These are phyloP conservation scores for Enteromius viviparus DNA, from an alignment of 2,797 vertebrate species.

Conservation along the genomic window DNA sequence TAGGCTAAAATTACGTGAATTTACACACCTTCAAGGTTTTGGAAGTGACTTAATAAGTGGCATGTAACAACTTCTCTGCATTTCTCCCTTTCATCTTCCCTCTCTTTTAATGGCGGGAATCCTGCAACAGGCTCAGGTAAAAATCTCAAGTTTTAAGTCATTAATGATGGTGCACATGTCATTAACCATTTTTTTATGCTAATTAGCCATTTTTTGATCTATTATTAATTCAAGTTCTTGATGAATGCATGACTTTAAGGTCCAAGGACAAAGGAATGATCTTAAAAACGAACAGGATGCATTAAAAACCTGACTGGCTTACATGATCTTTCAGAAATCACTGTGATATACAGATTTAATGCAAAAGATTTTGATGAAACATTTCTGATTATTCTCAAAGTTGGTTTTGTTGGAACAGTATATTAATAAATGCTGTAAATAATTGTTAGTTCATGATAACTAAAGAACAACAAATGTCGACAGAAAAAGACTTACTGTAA, in stretches of 20 bases:
- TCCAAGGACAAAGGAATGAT: not conserved
- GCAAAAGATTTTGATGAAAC: not conserved
- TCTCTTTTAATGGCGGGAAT: conserved; percentile 44
- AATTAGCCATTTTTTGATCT: not conserved
- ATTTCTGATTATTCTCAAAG: not conserved
- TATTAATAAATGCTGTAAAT: not conserved
- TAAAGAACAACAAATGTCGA: not conserved
- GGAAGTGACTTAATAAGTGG: not conserved
- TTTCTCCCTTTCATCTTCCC: conserved; percentile 33
- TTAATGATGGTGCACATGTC: not conserved
- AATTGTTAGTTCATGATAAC: not conserved
- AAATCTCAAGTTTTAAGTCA: not conserved
- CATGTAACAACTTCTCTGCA: conserved; percentile 4
- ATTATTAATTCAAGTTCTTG: conserved; percentile 14
- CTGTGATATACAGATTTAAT: not conserved
- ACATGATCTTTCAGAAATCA: not conserved
- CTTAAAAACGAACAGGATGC: not conserved
- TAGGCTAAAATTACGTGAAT: not conserved
- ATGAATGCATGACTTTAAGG: conserved; percentile 4
- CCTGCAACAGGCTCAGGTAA: conserved; percentile 78
- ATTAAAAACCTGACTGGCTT: not conserved
- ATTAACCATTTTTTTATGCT: not conserved
- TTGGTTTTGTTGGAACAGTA: not conserved
- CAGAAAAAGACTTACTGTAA: not conserved
- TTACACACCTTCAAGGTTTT: not conserved